Evolutionary conservation across 2,797 vertebrate genomes (phyloP).

Genomic region (Otolemur crassicaudatus): DNA sequence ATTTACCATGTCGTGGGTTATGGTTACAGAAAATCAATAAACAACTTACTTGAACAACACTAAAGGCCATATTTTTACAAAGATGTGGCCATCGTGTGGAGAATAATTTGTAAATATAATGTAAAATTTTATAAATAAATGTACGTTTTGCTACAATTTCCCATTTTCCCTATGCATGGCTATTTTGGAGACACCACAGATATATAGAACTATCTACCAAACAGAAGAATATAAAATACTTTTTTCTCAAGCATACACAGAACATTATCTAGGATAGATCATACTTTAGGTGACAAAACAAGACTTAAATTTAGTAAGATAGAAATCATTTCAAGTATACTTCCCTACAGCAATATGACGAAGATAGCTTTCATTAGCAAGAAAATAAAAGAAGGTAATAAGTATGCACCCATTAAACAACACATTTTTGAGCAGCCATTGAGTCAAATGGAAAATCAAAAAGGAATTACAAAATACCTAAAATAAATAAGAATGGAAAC

Average conservation of each 20-base stretch:
- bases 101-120: too few species aligned
- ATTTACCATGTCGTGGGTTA: neutral
- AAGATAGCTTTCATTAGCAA: neutral
- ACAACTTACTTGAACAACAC: neutral
- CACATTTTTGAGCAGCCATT: neutral
- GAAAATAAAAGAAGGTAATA: neutral
- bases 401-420: neutral
- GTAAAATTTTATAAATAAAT: too few species aligned
- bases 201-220: neutral
- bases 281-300: neutral
- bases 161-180: too few species aligned
- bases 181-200: neutral
- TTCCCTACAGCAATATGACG: neutral
- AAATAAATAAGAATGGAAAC: neutral
- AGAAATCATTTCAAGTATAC: neutral
- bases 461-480: neutral
- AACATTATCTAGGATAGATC: neutral
- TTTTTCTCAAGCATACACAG: neutral
- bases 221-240: neutral
- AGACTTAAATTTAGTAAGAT: neutral
- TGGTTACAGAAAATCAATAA: neutral
- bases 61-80: neutral
- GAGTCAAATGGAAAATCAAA: neutral
- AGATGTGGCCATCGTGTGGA: too few species aligned
- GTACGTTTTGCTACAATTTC: too few species aligned